A percentile compares a stretch with the other conserved stretches of the same genome.
phyloP scores from a whole-genome alignment of 37 sponge, comb jelly and placozoan genomes.

The Halichondria panicea region DNA sequence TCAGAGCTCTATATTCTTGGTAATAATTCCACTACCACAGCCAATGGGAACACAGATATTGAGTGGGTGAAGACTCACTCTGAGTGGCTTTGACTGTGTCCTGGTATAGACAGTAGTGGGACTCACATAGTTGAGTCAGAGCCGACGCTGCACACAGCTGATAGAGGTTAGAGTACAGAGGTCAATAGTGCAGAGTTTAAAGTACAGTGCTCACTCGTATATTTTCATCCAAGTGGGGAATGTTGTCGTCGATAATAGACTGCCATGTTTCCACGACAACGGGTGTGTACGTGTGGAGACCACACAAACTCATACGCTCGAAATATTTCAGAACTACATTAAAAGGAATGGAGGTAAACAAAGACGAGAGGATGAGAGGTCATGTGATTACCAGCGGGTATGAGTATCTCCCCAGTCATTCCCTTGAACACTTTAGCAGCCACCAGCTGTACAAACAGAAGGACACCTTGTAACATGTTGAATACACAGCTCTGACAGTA shows the following conservation, averaged over 20 bases:
- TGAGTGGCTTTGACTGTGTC: constrained; percentile 3
- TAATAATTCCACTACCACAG: no score
- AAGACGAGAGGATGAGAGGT: neutral
- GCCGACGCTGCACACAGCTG: constrained; percentile 67
- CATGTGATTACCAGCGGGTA: constrained; percentile 64
- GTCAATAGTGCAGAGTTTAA: neutral
- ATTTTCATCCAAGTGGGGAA: constrained; percentile 59
- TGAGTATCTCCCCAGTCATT: constrained; percentile 81
- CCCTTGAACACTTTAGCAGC: constrained; percentile 69
- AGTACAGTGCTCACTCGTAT: constrained; percentile 47
- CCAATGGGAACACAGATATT: no score
- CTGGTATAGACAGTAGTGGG: constrained; percentile 40
- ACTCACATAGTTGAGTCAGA: constrained; percentile 29
- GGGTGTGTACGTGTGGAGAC: constrained; percentile 7
- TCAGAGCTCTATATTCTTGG: neutral
- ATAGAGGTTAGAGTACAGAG: neutral
- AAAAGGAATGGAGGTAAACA: neutral
- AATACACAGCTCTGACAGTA: no score
- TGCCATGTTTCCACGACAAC: constrained; percentile 57
- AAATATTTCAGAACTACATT: constrained; percentile 74
- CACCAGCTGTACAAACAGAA: constrained; percentile 32
- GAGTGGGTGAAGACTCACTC: neutral
- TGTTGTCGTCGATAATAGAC: constrained; percentile 72
- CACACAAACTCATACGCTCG: constrained; percentile 66
- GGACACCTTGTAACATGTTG: no score